Evolutionary conservation across 2,888 invertebrate species (phyloP), one percentile per base, ranked within the genome.

Genomic region (Rhorus exstirpatorius): DNA sequence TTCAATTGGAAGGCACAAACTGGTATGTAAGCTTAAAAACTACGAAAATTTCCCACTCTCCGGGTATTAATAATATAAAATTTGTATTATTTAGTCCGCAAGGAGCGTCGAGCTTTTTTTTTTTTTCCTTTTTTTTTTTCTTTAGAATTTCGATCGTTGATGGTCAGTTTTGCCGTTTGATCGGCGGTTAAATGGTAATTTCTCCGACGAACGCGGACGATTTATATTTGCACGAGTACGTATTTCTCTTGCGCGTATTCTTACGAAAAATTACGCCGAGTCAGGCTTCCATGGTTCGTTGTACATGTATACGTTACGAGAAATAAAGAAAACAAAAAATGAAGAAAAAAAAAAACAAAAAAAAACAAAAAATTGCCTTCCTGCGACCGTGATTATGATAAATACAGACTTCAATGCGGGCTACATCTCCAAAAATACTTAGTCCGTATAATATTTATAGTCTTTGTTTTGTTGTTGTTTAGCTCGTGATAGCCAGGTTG

Each of bases 1-100:
- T 19, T 71, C n/a, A 17, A 41, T 72, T 60, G 60, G 75, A 82
- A 82, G 82, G 82, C 82, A 82, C 82, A 82, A 79, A 82, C 79
- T 82, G 82, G 82, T 71, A 76, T 79, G 75, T 79, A 65, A 19
- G 82, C 79, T 82, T 71, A 82, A 67, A 79, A 70, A 75, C 58
- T 78, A 82, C 35, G 19, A 65, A 81, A 82, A 75, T 63, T 65
- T 79, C 75, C 79, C 79, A 53, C 75, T 19, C 65, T 79, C 61
- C 79, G 67, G 60, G 24, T 71, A 76, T 65, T 77, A 67, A 65
- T 24, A 72, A 72, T 68, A 78, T 72, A 78, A 71, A 68, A 68
- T 72, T 68, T 55, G 72, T 68, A 58, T 67, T 46, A 60, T 67
- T 17, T 49, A 21, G 35, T 71, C 35, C 61, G 53, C 24, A 53